Conservation (phyloP, 1,140 invertebrate genomes). For the Drosophila teissieri region DNA sequence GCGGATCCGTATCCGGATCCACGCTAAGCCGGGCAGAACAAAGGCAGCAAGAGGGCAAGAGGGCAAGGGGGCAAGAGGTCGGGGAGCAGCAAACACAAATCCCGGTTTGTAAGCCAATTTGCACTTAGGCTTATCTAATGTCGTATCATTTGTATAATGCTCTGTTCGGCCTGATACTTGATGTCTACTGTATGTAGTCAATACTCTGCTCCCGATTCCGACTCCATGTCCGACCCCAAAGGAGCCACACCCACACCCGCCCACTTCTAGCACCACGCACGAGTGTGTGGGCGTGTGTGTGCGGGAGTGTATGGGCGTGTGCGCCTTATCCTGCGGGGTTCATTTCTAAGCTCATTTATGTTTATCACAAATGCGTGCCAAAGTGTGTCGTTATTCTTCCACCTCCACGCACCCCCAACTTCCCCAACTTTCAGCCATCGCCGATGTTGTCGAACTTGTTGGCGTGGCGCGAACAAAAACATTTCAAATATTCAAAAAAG, state of each 20-base stretch:
- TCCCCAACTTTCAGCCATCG: slow-evolving; percentile 11
- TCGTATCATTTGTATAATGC: slow-evolving; percentile 85
- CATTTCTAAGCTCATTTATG: slow-evolving; percentile 85
- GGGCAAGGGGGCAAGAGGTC: background rate
- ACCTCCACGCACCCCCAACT: background rate
- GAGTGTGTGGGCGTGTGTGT: slow-evolving; percentile 19
- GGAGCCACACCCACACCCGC: slow-evolving; percentile 6
- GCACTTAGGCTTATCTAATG: slow-evolving; percentile 85
- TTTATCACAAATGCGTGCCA: slow-evolving; percentile 85
- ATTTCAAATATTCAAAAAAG: slow-evolving; percentile 80
- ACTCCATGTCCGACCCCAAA: background rate
- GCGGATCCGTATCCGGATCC: background rate
- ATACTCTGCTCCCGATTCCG: slow-evolving; percentile 30
- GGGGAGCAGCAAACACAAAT: slow-evolving; percentile 64
- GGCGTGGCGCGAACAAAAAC: slow-evolving; percentile 70
- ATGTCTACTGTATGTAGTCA: slow-evolving; percentile 60
- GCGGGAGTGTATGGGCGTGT: slow-evolving; percentile 16
- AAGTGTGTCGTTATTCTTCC: slow-evolving; percentile 81
- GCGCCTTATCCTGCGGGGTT: slow-evolving; percentile 80
- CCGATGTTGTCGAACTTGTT: slow-evolving; percentile 34
- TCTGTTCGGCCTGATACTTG: slow-evolving; percentile 77
- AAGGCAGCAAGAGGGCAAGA: background rate
- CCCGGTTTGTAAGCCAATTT: slow-evolving; percentile 85
- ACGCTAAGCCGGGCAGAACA: slow-evolving; percentile 27
- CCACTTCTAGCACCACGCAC: background rate